Evolutionary conservation across 23 tunicate genomes (phyloP), one percentile per base, ranked within the genome.

Genomic region (Halocynthia roretzi): DNA sequence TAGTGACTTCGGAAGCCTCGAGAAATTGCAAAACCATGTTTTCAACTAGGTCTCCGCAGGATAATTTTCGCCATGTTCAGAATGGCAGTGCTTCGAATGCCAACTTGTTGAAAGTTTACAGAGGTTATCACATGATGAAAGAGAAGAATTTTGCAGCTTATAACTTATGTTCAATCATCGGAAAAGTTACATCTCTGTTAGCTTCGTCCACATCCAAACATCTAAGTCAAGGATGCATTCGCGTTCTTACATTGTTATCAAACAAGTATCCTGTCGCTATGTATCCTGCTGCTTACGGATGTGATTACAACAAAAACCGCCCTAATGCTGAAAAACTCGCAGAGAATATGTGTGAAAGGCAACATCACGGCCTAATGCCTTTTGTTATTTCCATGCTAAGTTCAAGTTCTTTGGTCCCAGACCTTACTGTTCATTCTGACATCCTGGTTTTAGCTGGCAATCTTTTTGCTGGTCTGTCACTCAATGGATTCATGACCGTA

Each of bases 401-500:
- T 14, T 80, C 90, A 6, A 40, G 71, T 22, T 90, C 90, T 90
- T 61, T 85, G n/a, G 86, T 87, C 10, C 85, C 85, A 23, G 97
- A 90, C 31, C 54, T 85, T 0, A 65, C 86, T 5, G 77, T 87
- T 6, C 88, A 90, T 66, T 75, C 86, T 15, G 81, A 90, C 53
- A 80, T 80, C 9, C 18, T 90, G 53, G 51, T 77, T 15, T 60
- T 90, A 53, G 90, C 90, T 5, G 97, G 97, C 48, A 85, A 90
- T 65, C 76, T 82, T 7, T 12, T 90, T 10, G 90, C 97, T 6
- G 97, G 90, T 40, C 67, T 87, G 6, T 78, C 90, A 8, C 60
- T 52, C 57, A 67, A 81, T 53, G 86, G 97, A 76, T 23, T 74
- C 51, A 62, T 54, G 56, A 74, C 56, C 10, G n/a, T 74, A 8